Conservation (phyloP, 2,888 invertebrate genomes). For the Stenichneumon culpator region DNA sequence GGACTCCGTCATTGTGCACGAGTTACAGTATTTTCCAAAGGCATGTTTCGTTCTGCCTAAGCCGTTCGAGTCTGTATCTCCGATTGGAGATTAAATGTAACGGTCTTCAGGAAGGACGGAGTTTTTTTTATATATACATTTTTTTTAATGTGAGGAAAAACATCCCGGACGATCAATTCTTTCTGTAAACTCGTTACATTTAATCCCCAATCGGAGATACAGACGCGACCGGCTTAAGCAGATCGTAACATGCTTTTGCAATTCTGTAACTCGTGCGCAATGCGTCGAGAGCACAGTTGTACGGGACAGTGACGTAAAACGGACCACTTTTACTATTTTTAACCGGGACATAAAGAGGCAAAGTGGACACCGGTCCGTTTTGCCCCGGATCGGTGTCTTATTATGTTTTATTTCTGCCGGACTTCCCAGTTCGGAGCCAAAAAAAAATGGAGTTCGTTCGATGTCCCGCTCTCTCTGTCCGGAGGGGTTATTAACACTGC, state of each 20-base stretch:
- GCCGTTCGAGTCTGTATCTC: background rate
- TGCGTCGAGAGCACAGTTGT: slow-evolving; percentile 30
- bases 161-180: background rate
- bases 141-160: background rate
- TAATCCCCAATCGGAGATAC: background rate
- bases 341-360: no score
- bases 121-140: background rate
- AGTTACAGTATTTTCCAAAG: background rate
- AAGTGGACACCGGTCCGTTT: no score
- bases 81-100: background rate
- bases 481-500: slow-evolving; percentile 41
- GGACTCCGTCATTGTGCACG: slow-evolving; percentile 47
- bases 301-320: background rate
- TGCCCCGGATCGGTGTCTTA: no score
- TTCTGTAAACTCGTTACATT: background rate
- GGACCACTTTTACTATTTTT: no score
- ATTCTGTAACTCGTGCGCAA: slow-evolving; percentile 12
- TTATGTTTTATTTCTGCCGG: no score
- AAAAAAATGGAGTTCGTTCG: background rate
- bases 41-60: background rate
- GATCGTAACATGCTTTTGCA: background rate
- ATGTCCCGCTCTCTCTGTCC: slow-evolving; percentile 18
- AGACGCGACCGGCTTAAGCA: background rate
- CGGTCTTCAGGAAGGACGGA: background rate
- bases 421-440: background rate